Evolutionary conservation across 2,113 vertebrate species (phyloP).

Genomic region (Bos indicus): DNA sequence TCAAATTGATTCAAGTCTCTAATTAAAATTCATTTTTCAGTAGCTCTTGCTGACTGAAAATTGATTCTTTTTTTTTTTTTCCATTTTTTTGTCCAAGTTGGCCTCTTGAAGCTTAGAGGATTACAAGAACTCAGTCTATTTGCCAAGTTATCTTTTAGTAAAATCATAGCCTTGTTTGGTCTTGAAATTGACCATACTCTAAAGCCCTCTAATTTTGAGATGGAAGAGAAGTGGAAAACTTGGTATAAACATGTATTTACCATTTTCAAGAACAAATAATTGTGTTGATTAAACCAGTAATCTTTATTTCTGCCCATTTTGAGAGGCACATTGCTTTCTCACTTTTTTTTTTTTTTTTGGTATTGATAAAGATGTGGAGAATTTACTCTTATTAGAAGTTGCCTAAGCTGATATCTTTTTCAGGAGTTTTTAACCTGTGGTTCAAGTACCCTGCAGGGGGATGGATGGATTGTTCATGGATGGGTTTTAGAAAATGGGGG

Average conservation of each 20-base stretch:
- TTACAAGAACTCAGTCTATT: neutral
- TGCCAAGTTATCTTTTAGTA: neutral
- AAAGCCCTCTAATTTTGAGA: neutral
- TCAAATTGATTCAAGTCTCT: neutral
- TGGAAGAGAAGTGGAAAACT: neutral
- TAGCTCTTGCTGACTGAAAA: neutral
- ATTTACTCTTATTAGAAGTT: neutral
- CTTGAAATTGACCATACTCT: neutral
- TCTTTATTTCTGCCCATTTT: neutral
- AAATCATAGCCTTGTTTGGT: neutral
- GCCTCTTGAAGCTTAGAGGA: neutral
- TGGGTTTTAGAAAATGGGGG: neutral
- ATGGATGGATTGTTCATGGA: neutral
- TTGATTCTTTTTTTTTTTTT: neutral
- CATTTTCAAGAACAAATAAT: neutral
- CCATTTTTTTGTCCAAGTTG: neutral
- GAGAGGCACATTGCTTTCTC: neutral
- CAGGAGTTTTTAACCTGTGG: neutral
- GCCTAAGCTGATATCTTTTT: neutral
- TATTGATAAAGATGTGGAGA: neutral
- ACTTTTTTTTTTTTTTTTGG: neutral
- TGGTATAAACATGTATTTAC: neutral
- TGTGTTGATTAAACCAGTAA: neutral
- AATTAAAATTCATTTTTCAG: neutral
- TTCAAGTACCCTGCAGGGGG: neutral